These are phyloP conservation scores for Zeus faber DNA, from an alignment of 2,113 vertebrate genomes.

Conservation along the genomic window DNA sequence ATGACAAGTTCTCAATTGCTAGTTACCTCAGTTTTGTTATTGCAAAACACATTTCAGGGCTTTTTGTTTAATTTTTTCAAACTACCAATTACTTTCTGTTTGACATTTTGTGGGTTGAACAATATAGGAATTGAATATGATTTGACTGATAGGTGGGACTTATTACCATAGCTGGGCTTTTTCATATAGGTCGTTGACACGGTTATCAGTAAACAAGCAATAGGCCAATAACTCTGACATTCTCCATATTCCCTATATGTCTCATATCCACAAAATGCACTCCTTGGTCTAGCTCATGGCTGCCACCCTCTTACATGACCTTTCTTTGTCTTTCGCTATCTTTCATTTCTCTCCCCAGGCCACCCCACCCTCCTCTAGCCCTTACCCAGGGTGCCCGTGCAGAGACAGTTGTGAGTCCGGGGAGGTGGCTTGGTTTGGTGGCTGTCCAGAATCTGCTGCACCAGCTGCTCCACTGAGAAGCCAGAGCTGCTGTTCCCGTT, in stretches of 20 bases:
- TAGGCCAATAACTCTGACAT: too few relatives aligned
- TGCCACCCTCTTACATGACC: not conserved
- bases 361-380: slow-evolving; percentile 12
- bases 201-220: too few relatives aligned
- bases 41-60: slow-evolving; percentile 16
- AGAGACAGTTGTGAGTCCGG: slow-evolving; percentile 99
- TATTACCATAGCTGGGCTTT: slow-evolving; percentile 27
- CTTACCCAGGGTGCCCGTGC: slow-evolving; percentile 98
- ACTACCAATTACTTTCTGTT: slow-evolving; percentile 13
- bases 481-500: slow-evolving; percentile 98
- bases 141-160: slow-evolving; percentile 30
- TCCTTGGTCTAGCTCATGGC: too few relatives aligned
- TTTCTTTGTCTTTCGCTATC: slow-evolving; percentile 20
- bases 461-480: slow-evolving; percentile 99
- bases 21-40: slow-evolving; percentile 9
- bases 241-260: too few relatives aligned
- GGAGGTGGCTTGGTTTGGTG: slow-evolving; percentile 99
- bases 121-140: slow-evolving; percentile 24
- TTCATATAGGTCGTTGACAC: too few relatives aligned
- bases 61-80: too few relatives aligned
- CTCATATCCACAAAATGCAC: too few relatives aligned
- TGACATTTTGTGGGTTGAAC: slow-evolving; percentile 16
- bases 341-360: slow-evolving; percentile 17
- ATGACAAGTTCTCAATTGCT: slow-evolving; percentile 17
- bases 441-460: slow-evolving; percentile 99